Evolutionary conservation across 2,113 vertebrate species (phyloP).

Genomic region (Phalacrocorax carbo): DNA sequence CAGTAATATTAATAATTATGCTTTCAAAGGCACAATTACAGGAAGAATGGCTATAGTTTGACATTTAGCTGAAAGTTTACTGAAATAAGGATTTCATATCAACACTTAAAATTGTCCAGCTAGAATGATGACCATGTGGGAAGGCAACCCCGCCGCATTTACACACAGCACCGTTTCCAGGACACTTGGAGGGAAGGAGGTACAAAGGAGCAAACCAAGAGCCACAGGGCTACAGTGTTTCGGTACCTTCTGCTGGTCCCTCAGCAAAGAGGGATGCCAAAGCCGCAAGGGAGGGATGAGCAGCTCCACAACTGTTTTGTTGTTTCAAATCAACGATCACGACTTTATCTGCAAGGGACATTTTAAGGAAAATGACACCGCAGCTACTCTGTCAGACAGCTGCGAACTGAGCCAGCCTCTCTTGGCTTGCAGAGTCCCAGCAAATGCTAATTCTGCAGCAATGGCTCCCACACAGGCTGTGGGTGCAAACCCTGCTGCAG

Average conservation of each 20-base stretch:
- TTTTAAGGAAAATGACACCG: background rate
- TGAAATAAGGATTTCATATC: background rate
- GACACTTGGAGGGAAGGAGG: background rate
- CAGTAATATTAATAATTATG: background rate
- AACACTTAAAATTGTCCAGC: background rate
- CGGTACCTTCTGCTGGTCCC: background rate
- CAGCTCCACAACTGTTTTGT: background rate
- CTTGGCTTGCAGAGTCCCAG: background rate
- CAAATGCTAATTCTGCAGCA: background rate
- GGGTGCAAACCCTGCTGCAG: background rate
- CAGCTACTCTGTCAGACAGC: background rate
- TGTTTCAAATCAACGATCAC: accelerated
- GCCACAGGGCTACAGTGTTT: accelerated
- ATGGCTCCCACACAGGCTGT: accelerated
- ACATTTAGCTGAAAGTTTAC: background rate
- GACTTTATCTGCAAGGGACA: background rate
- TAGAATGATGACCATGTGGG: background rate
- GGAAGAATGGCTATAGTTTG: background rate
- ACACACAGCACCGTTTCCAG: background rate
- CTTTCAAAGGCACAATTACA: background rate
- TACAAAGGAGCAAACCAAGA: background rate
- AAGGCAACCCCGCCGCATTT: background rate
- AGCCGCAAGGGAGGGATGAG: background rate
- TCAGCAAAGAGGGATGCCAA: background rate
- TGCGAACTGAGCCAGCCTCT: background rate